These are phyloP conservation scores for Cassiopea xamachana DNA, from an alignment of 30 jellyfish, hydroid and myxozoan genomes.

Conservation along the genomic window DNA sequence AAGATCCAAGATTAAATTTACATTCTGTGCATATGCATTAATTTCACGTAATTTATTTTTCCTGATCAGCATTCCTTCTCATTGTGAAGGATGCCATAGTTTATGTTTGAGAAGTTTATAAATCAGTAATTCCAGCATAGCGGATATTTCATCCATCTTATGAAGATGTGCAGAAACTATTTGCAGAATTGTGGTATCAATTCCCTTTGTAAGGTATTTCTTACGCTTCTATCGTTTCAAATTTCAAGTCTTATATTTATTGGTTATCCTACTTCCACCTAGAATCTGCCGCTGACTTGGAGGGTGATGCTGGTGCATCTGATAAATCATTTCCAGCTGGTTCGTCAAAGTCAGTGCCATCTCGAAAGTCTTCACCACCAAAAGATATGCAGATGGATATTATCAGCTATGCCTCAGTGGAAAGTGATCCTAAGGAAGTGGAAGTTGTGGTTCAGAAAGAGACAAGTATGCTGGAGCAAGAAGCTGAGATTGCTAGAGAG, in stretches of 20 bases:
- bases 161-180: too few relatives aligned
- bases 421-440: neutral
- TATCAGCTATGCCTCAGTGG: constrained; percentile 46
- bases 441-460: constrained; percentile 26
- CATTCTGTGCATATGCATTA: too few relatives aligned
- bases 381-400: constrained; percentile 67
- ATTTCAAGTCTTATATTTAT: neutral
- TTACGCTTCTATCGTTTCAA: neutral
- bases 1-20: too few relatives aligned
- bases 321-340: constrained; percentile 45
- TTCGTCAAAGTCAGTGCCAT: constrained; percentile 29
- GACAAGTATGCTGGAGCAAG: neutral
- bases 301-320: neutral
- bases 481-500: constrained; percentile 1
- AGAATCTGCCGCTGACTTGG: neutral
- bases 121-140: too few relatives aligned
- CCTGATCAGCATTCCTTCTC: too few relatives aligned
- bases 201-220: too few relatives aligned
- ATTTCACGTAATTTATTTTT: too few relatives aligned
- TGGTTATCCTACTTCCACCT: neutral
- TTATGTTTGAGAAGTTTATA: too few relatives aligned
- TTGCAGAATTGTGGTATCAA: too few relatives aligned
- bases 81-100: too few relatives aligned
- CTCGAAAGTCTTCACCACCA: neutral
- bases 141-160: too few relatives aligned